Conservation (phyloP, 1,140 invertebrate species). For the Trachymyrmex septentrionalis region DNA sequence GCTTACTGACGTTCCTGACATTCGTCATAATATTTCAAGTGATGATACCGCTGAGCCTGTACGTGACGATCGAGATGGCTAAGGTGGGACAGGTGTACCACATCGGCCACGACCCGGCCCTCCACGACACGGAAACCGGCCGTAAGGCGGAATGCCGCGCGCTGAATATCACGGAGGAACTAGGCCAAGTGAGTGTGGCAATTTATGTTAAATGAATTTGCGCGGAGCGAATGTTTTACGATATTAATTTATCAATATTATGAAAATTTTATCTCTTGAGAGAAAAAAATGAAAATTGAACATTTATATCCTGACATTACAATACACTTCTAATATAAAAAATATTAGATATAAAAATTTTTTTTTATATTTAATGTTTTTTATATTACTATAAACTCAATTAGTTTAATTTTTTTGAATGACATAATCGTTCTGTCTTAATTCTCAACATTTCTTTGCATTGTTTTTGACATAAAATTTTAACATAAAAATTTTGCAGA, state of each 20-base stretch:
- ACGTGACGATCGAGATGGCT: conserved; percentile 98
- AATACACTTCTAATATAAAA: neutral
- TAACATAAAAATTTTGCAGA: neutral
- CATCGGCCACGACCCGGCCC: conserved; percentile 95
- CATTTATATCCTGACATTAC: neutral
- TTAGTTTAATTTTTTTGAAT: neutral
- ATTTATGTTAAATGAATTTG: conserved; percentile 65
- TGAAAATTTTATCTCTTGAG: neutral
- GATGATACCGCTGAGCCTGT: conserved; percentile 98
- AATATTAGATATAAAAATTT: too few relatives aligned
- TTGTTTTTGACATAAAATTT: too few relatives aligned
- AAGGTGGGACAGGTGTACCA: conserved; percentile 98
- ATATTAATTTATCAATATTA: neutral
- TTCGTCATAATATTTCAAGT: conserved; percentile 98
- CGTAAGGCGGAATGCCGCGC: conserved; percentile 97
- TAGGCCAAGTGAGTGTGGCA: conserved; percentile 91
- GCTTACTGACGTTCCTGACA: conserved; percentile 97
- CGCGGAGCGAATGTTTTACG: neutral
- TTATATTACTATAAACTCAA: neutral
- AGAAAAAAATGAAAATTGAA: neutral
- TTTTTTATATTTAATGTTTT: neutral
- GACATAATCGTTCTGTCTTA: neutral
- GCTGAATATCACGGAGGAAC: conserved; percentile 98
- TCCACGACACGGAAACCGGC: conserved; percentile 94
- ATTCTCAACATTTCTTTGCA: neutral